Evolutionary conservation across 2,113 vertebrate species (phyloP), one percentile per base, ranked within the genome.

Genomic region (Heterotilapia buettikoferi): DNA sequence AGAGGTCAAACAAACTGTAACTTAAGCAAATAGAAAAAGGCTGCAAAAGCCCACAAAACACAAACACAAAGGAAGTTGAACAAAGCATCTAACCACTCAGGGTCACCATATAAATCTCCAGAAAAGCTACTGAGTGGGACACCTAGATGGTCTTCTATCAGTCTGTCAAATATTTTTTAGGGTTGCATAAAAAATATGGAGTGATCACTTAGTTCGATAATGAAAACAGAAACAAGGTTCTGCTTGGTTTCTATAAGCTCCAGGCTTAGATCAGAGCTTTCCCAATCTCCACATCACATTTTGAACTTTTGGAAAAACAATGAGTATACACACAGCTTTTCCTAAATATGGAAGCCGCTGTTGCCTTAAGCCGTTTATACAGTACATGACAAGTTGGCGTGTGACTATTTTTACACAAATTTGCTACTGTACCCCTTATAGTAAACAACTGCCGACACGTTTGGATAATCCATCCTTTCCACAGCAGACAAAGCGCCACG

Each of bases 401-500:
- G 45, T 18, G 50, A 73, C 63, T 68, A 19, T 13, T 76, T 52
- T 82, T 43, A 9, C n/a, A 5, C 13, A 38, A 10, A 76, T 85
- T 52, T 63, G 4, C 21, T 21, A 4, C 71, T 38, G 33, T 12
- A 24, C 57, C 12, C 21, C 56, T 9, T 10, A 29, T 18, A 63
- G 50, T 52, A 82, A 86, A 83, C 50, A 36, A 13, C 85, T 31
- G 50, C 63, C 21, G 61, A 71, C 87, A 71, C 68, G 19, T 79
- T 82, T 52, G 71, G 38, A 80, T 89, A 92, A 94, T 93, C 88
- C 85, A 43, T 83, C 54, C 56, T 40, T 31, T 59, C 33, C 52
- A 47, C 11, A 19, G 1, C 59, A 43, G 59, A 90, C 83, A 82
- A 87, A 82, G 84, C 33, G 0, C 19, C 31, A 8, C 52, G 3